Evolutionary conservation across 2,888 invertebrate species (phyloP), one percentile per base, ranked within the genome.

Genomic region (Brachylomia viminalis): DNA sequence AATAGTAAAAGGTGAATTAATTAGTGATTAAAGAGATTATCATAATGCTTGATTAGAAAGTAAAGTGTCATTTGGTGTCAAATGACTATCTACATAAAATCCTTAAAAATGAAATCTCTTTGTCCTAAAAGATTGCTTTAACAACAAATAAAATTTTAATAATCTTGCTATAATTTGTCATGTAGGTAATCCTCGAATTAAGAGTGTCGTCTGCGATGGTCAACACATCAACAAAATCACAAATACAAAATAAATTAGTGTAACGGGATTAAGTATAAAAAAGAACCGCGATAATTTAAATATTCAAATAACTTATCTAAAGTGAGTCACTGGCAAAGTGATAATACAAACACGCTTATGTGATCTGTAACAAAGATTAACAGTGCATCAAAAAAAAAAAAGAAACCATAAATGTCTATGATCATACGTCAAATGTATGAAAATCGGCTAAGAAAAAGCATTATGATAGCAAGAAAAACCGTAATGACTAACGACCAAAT

Each of bases 401-500:
- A 30, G 61, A 42, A 79, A 79, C 72, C 64, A 61, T 56, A n/a
- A n/a, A 80, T 67, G 56, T 75, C 71, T 68, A 75, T 66, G 69
- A 76, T 78, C 61, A 77, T 42, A 70, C 61, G 47, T 54, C 54
- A 56, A 76, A 64, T 45, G 65, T 72, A 75, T 74, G 75, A 80
- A 86, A 84, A 81, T 87, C 66, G 73, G 74, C 61, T 74, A 66
- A 78, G 70, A 85, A 82, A 80, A 83, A 86, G 30, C 89, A 84
- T 79, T 73, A 86, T 83, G 87, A 85, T 84, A 83, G 79, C 74
- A 87, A 88, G 86, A 91, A 91, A 91, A 91, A 90, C 90, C 82
- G 87, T 88, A 90, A 90, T 90, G 85, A 90, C 91, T 92, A 91
- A 92, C 90, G 92, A 92, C 90, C 88, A 91, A 93, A 92, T 92